These are phyloP conservation scores for Uria aalge DNA, from an alignment of 2,113 vertebrate genomes.

Conservation along the genomic window DNA sequence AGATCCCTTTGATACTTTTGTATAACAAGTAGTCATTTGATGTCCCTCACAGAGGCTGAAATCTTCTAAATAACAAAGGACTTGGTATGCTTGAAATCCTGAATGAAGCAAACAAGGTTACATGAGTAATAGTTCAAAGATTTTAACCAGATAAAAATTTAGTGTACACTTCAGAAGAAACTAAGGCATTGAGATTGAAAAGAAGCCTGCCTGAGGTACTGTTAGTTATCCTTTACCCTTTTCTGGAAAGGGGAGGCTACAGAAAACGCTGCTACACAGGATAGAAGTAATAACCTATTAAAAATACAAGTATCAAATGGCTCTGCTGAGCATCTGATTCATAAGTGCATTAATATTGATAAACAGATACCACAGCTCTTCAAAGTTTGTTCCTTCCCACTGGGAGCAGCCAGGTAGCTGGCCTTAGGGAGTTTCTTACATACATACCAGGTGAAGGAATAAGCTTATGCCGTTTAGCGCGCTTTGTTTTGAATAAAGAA, in stretches of 20 bases:
- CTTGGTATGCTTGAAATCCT: constrained; percentile 98
- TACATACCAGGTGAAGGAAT: neutral
- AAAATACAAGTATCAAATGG: neutral
- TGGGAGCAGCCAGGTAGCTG: neutral
- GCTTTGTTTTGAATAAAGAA: neutral
- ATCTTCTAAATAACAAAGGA: constrained; percentile 95
- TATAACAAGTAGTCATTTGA: constrained; percentile 59
- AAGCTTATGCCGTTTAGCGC: neutral
- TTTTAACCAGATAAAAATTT: neutral
- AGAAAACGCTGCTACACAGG: neutral
- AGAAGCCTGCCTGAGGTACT: neutral
- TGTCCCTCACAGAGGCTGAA: constrained; percentile 58
- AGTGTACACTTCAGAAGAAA: neutral
- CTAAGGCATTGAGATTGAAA: neutral
- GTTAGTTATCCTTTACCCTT: neutral
- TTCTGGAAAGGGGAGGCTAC: neutral
- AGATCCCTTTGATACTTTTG: constrained; percentile 61
- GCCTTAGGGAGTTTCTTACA: neutral
- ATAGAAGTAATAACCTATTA: neutral
- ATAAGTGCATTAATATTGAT: neutral
- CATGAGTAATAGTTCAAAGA: neutral
- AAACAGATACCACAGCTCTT: neutral
- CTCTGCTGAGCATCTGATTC: neutral
- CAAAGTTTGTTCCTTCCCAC: neutral
- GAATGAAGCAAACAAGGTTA: constrained; percentile 40